Percentiles rank a stretch among this genome's conserved stretches.
Evolutionary conservation across 2,113 vertebrate genomes (phyloP).

Genomic region (Shinisaurus crocodilurus): DNA sequence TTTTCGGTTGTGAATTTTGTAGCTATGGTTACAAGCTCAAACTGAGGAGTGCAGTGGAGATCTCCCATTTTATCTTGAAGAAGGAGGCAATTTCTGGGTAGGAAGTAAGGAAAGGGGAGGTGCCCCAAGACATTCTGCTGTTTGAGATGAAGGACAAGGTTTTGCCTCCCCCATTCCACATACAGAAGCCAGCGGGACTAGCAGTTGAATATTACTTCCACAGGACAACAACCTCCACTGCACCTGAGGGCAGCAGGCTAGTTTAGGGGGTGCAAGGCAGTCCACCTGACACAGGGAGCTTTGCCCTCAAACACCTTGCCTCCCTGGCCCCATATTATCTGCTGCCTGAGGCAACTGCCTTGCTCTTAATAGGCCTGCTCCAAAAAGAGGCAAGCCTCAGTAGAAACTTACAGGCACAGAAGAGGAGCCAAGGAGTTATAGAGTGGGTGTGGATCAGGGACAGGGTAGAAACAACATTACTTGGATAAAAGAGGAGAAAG

Average conservation of each 20-base stretch:
- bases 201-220: too few species aligned
- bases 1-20: conserved; percentile 7
- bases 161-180: not conserved
- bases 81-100: not conserved
- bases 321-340: too few species aligned
- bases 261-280: not conserved
- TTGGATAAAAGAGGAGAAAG: not conserved
- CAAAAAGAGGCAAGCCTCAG: not conserved
- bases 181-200: not conserved
- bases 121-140: not conserved
- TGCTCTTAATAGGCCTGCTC: too few species aligned
- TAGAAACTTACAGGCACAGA: not conserved
- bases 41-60: not conserved
- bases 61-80: not conserved
- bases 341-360: not conserved
- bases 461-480: not conserved
- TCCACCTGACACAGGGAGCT: not conserved
- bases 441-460: not conserved
- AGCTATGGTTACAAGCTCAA: conserved; percentile 10
- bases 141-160: not conserved
- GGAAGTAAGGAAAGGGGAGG: not conserved
- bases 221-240: not conserved
- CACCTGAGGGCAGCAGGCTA: not conserved
- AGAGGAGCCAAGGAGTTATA: too few species aligned
- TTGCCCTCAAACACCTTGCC: not conserved